Base-by-base conservation (phyloP, 1,140 invertebrate genomes). In the Zaprionus tsacasi region DNA sequence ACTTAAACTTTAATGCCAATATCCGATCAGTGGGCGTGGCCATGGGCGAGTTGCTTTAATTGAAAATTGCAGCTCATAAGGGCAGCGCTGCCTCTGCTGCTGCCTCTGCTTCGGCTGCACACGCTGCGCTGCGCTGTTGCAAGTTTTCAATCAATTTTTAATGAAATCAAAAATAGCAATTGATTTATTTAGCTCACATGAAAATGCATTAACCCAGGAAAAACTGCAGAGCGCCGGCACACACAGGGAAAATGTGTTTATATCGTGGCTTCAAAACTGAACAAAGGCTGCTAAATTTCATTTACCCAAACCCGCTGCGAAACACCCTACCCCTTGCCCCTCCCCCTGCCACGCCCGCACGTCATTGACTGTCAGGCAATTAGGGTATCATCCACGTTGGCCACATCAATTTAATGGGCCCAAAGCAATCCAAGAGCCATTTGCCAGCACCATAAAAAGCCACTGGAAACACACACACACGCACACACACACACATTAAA, bases 401-500 rank as follows among this genome's bases (percentile, higher is more conserved):
- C 63, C 50, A 76, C 65, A 45, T 64, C 80, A 54, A 79, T 83
- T 82, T 79, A 82, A 82, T 82, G 76, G 71, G 67, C 76, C 67
- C 45, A 70, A 74, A 86, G 69, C 81, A 81, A 86, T 81, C 67
- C 59, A 72, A 86, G 69, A 86, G 35, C 78, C 66, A 86, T 86
- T 81, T 69, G 66, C 60, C 63, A 78, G 64, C 56, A 50, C 78
- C 82, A 86, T 86, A 86, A 86, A 85, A 86, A 81, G 70, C 75
- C 74, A 86, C 65, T 81, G 80, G 81, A 83, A 80, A 81, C 78
- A 81, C 36, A 81, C 78, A 83, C 21, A 21, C 21, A 86, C 78
- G 78, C 36, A 81, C 78, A 83, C 21, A 21, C 21, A 86, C 78
- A 81, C 36, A 81, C 78, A 83, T 83, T 83, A 83, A 83, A 78